These are phyloP conservation scores for Caenorhabditis tropicalis DNA, from an alignment of 1,140 invertebrate species.

Conservation along the genomic window DNA sequence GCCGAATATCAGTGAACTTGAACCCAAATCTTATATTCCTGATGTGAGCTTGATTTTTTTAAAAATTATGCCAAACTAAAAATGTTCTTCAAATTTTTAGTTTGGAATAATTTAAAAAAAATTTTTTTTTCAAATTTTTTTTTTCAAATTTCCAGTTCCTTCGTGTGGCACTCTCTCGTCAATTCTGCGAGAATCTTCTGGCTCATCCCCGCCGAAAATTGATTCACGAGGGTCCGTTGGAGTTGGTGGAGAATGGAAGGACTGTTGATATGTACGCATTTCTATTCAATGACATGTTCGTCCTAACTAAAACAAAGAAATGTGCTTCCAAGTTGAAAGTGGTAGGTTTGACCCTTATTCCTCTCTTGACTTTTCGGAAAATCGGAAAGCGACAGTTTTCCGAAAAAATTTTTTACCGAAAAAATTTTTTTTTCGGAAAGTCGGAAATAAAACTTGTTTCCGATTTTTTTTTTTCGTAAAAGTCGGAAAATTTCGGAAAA, in stretches of 20 bases:
- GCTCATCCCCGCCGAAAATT: slow-evolving; percentile 77
- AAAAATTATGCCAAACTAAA: slow-evolving; percentile 28
- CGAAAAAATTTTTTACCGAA: too few relatives aligned
- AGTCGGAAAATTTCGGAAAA: too few relatives aligned
- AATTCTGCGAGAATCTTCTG: slow-evolving; percentile 79
- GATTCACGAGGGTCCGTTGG: slow-evolving; percentile 77
- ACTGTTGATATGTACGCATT: slow-evolving; percentile 78
- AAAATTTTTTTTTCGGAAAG: too few relatives aligned
- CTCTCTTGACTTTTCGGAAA: too few relatives aligned
- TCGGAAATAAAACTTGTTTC: too few relatives aligned
- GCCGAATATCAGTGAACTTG: slow-evolving; percentile 78
- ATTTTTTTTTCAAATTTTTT: too few relatives aligned
- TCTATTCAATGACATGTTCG: slow-evolving; percentile 80
- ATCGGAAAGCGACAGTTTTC: too few relatives aligned
- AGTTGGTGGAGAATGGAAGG: slow-evolving; percentile 76
- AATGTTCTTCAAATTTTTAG: background rate
- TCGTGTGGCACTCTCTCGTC: slow-evolving; percentile 76
- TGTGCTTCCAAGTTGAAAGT: slow-evolving; percentile 73
- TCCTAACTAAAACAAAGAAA: slow-evolving; percentile 79
- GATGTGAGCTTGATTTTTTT: slow-evolving; percentile 74
- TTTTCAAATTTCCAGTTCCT: slow-evolving; percentile 74
- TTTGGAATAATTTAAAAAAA: too few relatives aligned
- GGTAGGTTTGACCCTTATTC: slow-evolving; percentile 43
- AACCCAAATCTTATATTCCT: slow-evolving; percentile 78
- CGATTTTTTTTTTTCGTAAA: too few relatives aligned